A percentile compares a stretch with the other conserved stretches of the same genome.
Conservation (phyloP, 2,888 invertebrate species). For the Diadromus collaris region DNA sequence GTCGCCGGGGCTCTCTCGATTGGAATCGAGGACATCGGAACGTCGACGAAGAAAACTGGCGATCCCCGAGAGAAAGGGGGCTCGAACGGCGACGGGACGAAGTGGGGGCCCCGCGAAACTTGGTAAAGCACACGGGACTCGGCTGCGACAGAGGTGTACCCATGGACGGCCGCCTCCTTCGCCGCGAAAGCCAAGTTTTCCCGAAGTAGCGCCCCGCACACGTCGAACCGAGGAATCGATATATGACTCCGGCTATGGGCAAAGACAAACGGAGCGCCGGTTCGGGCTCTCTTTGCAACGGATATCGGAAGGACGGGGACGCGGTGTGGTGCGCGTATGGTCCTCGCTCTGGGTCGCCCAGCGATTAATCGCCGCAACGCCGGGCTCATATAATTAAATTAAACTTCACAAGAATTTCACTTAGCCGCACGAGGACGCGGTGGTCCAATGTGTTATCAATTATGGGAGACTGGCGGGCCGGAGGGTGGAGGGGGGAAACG, state of each 20-base stretch:
- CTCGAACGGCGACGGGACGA: slow-evolving; percentile 7
- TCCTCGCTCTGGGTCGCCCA: slow-evolving; percentile 57
- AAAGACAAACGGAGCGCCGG: slow-evolving; percentile 60
- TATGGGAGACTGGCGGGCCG: slow-evolving; percentile 61
- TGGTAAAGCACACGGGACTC: slow-evolving; percentile 17
- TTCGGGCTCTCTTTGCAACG: slow-evolving; percentile 41
- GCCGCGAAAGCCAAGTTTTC: slow-evolving; percentile 55
- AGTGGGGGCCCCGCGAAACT: slow-evolving; percentile 33
- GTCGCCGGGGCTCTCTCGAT: slow-evolving; percentile 44
- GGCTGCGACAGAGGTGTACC: slow-evolving; percentile 35
- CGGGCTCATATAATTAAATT: slow-evolving; percentile 72
- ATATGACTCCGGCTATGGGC: slow-evolving; percentile 57
- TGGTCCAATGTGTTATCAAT: slow-evolving; percentile 74
- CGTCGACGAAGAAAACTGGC: slow-evolving; percentile 36
- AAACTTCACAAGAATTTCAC: slow-evolving; percentile 77
- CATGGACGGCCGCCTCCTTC: slow-evolving; percentile 32
- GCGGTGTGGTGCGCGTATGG: slow-evolving; percentile 30
- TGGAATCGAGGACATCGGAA: slow-evolving; percentile 49
- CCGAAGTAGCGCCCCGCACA: slow-evolving; percentile 41
- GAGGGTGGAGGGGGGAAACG: slow-evolving; percentile 58
- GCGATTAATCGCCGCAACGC: slow-evolving; percentile 71
- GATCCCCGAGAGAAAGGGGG: slow-evolving; percentile 20
- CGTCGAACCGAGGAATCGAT: slow-evolving; percentile 58
- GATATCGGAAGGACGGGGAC: slow-evolving; percentile 45
- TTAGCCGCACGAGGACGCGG: slow-evolving; percentile 67